These are phyloP conservation scores for Micromys minutus DNA, from an alignment of 2,113 vertebrate genomes.

Conservation along the genomic window DNA sequence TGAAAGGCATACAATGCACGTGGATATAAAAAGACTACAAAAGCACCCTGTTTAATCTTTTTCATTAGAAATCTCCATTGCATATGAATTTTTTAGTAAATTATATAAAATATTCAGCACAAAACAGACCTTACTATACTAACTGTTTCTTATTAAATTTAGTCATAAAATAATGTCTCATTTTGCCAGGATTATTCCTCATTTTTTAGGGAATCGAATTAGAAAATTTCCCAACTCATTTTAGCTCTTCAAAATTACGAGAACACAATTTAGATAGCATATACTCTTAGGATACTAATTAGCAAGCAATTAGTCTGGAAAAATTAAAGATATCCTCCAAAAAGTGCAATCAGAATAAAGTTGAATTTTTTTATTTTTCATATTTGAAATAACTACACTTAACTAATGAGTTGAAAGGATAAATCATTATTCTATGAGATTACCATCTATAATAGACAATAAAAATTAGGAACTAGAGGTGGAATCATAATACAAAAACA, in stretches of 20 bases:
- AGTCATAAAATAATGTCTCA: background rate
- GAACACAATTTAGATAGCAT: background rate
- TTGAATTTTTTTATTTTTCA: background rate
- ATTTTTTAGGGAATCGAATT: background rate
- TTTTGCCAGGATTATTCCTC: background rate
- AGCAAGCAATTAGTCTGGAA: slow-evolving; percentile 51
- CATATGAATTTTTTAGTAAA: slow-evolving; percentile 34
- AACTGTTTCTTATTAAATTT: slow-evolving; percentile 26
- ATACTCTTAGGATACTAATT: slow-evolving; percentile 37
- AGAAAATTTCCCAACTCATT: slow-evolving; percentile 20
- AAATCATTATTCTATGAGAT: background rate
- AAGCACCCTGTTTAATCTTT: background rate
- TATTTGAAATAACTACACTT: background rate
- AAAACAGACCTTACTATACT: slow-evolving; percentile 38
- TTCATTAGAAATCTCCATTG: slow-evolving; percentile 34
- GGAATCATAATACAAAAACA: background rate
- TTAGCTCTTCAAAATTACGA: slow-evolving; percentile 50
- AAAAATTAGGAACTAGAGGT: background rate
- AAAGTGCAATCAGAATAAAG: background rate
- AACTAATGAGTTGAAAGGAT: slow-evolving; percentile 25
- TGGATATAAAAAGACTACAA: background rate
- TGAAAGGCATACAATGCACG: background rate
- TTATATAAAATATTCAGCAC: background rate
- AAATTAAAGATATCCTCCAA: slow-evolving; percentile 54
- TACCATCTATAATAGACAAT: background rate